A percentile compares a stretch with the other conserved stretches of the same genome.
phyloP scores from a whole-genome alignment of 2,888 invertebrate genomes.

The Eupithecia insigniata region DNA sequence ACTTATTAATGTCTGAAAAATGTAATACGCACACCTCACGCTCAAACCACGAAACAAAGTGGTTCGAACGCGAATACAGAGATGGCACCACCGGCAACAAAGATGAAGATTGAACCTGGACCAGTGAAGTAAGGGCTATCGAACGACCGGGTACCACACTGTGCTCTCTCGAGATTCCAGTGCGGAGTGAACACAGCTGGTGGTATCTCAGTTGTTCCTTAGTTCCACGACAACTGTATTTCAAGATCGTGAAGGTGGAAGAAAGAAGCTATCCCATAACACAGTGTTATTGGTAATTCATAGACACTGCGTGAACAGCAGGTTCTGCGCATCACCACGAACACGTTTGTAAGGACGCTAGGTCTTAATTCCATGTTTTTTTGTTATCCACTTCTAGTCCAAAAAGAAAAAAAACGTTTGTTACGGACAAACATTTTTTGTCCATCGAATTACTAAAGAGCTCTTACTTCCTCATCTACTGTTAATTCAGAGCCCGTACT shows the following conservation, averaged over 20 bases:
- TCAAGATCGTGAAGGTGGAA: conserved; percentile 15
- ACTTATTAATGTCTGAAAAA: conserved; percentile 40
- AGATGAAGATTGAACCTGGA: conserved; percentile 28
- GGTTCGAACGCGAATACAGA: conserved; percentile 45
- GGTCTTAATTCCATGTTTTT: too few species aligned
- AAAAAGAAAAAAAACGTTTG: too few species aligned
- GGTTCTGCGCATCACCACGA: too few species aligned
- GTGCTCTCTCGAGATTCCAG: conserved; percentile 93
- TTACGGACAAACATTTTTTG: too few species aligned
- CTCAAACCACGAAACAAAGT: conserved; percentile 30
- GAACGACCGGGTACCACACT: conserved; percentile 98
- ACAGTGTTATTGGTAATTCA: too few species aligned
- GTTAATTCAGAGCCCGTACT: too few species aligned
- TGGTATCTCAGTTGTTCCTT: conserved; percentile 97
- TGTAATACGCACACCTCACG: conserved; percentile 32
- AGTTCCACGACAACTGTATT: conserved; percentile 66
- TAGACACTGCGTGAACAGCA: too few species aligned
- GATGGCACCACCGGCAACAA: conserved; percentile 43
- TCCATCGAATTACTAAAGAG: too few species aligned
- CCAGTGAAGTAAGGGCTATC: conserved; percentile 64
- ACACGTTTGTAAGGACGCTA: too few species aligned
- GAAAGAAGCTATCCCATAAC: not conserved
- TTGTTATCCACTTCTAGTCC: too few species aligned
- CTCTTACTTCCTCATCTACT: too few species aligned
- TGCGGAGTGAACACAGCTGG: conserved; percentile 98